Base-by-base conservation (phyloP, 2,113 vertebrate species). In the Perccottus glenii region DNA sequence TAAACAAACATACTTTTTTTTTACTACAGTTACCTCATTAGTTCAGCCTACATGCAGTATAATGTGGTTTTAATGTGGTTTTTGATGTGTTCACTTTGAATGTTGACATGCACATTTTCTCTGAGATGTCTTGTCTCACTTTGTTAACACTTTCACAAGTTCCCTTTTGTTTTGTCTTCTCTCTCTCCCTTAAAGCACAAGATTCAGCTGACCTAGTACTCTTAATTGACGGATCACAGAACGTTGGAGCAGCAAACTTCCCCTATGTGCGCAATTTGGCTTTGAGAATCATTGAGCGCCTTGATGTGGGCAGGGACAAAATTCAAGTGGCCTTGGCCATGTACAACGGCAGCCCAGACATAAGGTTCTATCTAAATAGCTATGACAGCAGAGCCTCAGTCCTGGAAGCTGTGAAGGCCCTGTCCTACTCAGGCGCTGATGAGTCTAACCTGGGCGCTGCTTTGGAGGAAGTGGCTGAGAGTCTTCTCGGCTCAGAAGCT, bases 151-250 rank as follows among this genome's bases (percentile, higher is more conserved):
- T 95, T 94, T 96, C 95, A 98, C 94, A 72, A 95, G 94, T 96
- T 94, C 94, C 93, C 90, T 95, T 94, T 94, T 93, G 92, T 93
- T 93, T 84, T 93, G 87, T 87, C 93, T 87, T 89, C 64, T 90
- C 77, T 91, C 81, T 88, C 62, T 90, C 76, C 89, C 84, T 89
- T 89, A 90, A 98, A 98, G 96, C 94, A 86, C 94, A 96, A 95
- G 98, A 96, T 75, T 94, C 96, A 45, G 95, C 95, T 91, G 98
- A 99, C 94, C 91, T 99, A 92, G 90, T 99, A 93, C 94, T 99
- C 95, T 96, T 99, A 95, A 96, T 99, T 98, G 98, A 99, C 1
- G 98, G 96, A 97, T 99, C 98, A 93, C 84, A 98, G 93, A 96
- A 95, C 93, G 88, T 96, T 94, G 96, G 96, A 95, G 85, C 94